A percentile compares a stretch with the other conserved stretches of the same genome.
These are phyloP conservation scores for Acanthurus leucopareius DNA, from an alignment of 2,797 vertebrate species.

Conservation along the genomic window DNA sequence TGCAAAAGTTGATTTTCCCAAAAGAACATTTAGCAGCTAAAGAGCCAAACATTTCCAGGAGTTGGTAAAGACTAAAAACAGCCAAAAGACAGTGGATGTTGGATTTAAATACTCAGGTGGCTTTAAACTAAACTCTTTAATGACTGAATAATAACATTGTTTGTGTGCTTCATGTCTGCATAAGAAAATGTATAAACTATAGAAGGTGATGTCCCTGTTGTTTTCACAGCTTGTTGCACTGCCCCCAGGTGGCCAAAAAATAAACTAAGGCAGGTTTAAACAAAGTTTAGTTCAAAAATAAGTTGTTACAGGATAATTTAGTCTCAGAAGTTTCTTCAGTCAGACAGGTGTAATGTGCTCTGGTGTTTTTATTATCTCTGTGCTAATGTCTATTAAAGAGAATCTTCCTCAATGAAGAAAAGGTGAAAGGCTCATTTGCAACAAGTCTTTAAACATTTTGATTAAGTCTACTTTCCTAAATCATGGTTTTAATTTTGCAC, in stretches of 20 bases:
- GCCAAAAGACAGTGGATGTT: not conserved
- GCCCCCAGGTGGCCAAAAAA: not conserved
- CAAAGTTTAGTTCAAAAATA: not conserved
- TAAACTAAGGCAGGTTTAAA: not conserved
- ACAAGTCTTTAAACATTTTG: too few species aligned
- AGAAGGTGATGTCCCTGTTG: not conserved
- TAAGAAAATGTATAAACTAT: not conserved
- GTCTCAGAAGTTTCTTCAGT: not conserved
- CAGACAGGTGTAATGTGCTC: not conserved
- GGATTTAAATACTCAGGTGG: not conserved
- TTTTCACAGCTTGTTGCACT: too few species aligned
- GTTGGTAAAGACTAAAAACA: constrained; percentile 5
- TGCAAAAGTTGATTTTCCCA: not conserved
- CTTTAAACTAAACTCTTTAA: too few species aligned
- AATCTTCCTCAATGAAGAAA: not conserved
- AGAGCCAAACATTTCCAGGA: not conserved
- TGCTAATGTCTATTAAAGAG: constrained; percentile 7
- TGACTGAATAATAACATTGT: not conserved
- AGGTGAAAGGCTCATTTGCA: too few species aligned
- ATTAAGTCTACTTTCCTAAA: too few species aligned
- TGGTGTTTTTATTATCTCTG: not conserved
- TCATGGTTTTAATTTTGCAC: too few species aligned
- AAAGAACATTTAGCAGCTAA: not conserved
- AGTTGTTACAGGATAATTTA: not conserved
- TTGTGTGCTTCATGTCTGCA: not conserved